phyloP scores from a whole-genome alignment of 2,113 vertebrate species.

The Psophia crepitans region DNA sequence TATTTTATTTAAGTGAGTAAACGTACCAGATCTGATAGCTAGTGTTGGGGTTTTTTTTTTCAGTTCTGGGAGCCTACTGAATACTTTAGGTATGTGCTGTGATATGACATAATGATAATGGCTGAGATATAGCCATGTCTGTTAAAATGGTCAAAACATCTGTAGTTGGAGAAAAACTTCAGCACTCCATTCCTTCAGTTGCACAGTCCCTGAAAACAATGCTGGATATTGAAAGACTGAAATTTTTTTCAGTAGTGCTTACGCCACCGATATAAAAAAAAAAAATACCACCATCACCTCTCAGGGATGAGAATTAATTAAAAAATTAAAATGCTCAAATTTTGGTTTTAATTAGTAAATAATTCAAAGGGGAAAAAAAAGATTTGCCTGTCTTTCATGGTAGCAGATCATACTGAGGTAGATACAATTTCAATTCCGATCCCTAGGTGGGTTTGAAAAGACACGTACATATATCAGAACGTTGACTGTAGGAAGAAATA shows the following conservation, averaged over 20 bases:
- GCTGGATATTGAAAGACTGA: background rate
- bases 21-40: background rate
- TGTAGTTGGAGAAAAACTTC: background rate
- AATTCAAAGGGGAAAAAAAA: background rate
- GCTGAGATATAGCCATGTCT: background rate
- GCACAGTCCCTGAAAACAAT: background rate
- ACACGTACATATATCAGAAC: background rate
- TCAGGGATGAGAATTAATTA: background rate
- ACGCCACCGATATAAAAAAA: background rate
- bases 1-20: background rate
- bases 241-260: background rate
- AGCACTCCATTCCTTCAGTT: background rate
- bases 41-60: background rate
- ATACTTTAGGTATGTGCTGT: background rate
- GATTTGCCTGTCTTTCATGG: background rate
- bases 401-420: background rate
- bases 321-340: background rate
- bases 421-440: background rate
- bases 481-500: slow-evolving; percentile 1
- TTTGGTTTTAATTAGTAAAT: background rate
- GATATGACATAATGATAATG: background rate
- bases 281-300: background rate
- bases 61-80: background rate
- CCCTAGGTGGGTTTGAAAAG: slow-evolving; percentile 2
- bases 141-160: slow-evolving; percentile 1